phyloP scores from a whole-genome alignment of 2,113 vertebrate species.

The Carassius auratus region DNA sequence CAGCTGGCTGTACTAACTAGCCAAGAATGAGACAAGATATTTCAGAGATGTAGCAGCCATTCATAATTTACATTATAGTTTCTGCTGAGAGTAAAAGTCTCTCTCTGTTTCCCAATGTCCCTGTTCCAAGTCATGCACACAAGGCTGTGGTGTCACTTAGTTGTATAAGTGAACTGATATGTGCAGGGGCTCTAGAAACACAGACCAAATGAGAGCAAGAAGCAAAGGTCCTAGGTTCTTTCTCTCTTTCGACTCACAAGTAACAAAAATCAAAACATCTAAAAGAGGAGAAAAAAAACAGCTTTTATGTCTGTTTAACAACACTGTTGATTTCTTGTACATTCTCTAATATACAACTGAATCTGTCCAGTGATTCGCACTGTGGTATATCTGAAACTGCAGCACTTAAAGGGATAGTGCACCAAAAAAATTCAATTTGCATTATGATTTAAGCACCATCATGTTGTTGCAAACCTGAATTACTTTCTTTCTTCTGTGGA shows the following conservation, averaged over 20 bases:
- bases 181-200: neutral
- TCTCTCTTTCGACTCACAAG: conserved; percentile 44
- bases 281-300: neutral
- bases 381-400: neutral
- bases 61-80: conserved; percentile 74
- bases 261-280: conserved; percentile 53
- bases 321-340: conserved; percentile 9
- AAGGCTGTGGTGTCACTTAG: conserved; percentile 35
- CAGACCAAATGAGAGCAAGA: neutral
- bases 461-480: neutral
- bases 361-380: neutral
- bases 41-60: conserved; percentile 67
- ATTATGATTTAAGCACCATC: neutral
- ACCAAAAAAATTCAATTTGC: neutral
- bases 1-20: conserved; percentile 64
- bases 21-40: conserved; percentile 66
- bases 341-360: neutral
- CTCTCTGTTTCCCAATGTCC: conserved; percentile 35
- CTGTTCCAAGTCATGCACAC: conserved; percentile 22
- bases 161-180: conserved; percentile 14
- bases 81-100: conserved; percentile 58
- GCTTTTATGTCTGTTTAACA: conserved; percentile 26
- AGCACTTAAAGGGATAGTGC: neutral
- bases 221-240: neutral
- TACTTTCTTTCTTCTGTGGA: neutral